These are phyloP conservation scores for Pan troglodytes DNA, from an alignment of 2,113 vertebrate genomes.

Conservation along the genomic window NHGRI_mPanTro3-v2.1_pri NC_072402.2:1989501-1990000, in stretches of 20 bases:
- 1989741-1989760: not conserved
- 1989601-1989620: not conserved
- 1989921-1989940: slow-evolving; percentile 93
- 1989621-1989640: not conserved
- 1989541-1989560: rapidly evolving
- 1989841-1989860: rapidly evolving
- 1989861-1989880: not conserved
- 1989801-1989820: not conserved
- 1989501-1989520: not conserved
- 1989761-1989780: not conserved
- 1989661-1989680: not conserved
- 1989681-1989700: not conserved
- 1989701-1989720: not conserved
- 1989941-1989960: slow-evolving; percentile 91
- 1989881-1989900: slow-evolving; percentile 79
- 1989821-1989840: rapidly evolving
- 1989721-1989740: not conserved
- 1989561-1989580: not conserved
- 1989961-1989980: rapidly evolving
- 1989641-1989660: not conserved
- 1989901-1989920: slow-evolving; percentile 96
- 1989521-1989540: not conserved
- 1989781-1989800: not conserved
- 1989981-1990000: rapidly evolving
- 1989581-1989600: not conserved